Conservation (phyloP, 2,113 vertebrate species). For the Suricata suricatta region DNA sequence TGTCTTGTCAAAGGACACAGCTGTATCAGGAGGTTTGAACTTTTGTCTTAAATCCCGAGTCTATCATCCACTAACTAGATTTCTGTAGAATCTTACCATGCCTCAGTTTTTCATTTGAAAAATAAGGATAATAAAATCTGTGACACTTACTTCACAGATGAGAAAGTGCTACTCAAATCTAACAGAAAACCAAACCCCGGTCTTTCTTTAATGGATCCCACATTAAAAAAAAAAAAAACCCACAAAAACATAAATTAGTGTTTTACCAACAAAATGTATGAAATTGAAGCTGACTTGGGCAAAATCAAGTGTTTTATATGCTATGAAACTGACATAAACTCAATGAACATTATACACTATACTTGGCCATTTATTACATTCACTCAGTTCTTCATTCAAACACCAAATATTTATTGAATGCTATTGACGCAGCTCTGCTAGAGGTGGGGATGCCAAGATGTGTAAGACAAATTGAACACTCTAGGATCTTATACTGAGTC, state of each 20-base stretch:
- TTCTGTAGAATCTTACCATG: not conserved
- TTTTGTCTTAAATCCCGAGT: not conserved
- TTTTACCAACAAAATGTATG: not conserved
- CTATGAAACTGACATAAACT: constrained; percentile 36
- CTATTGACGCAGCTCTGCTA: not conserved
- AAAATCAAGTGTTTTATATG: constrained; percentile 14
- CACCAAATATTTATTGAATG: not conserved
- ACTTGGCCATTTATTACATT: not conserved
- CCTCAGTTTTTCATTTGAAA: not conserved
- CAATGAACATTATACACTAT: constrained; percentile 11
- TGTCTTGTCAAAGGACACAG: not conserved
- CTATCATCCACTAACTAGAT: not conserved
- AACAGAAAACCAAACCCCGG: constrained; percentile 12
- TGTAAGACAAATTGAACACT: not conserved
- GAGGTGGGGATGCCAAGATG: not conserved
- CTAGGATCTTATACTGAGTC: not conserved
- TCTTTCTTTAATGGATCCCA: not conserved
- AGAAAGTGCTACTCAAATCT: not conserved
- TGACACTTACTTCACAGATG: constrained; percentile 31
- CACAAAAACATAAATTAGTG: not conserved
- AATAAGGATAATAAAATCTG: not conserved
- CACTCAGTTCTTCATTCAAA: constrained; percentile 6
- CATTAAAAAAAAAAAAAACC: not conserved
- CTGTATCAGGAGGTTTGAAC: not conserved
- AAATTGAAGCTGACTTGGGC: constrained; percentile 29